These are phyloP conservation scores for Anoura caudifer DNA, from an alignment of 2,113 vertebrate genomes.

Conservation along the genomic window DNA sequence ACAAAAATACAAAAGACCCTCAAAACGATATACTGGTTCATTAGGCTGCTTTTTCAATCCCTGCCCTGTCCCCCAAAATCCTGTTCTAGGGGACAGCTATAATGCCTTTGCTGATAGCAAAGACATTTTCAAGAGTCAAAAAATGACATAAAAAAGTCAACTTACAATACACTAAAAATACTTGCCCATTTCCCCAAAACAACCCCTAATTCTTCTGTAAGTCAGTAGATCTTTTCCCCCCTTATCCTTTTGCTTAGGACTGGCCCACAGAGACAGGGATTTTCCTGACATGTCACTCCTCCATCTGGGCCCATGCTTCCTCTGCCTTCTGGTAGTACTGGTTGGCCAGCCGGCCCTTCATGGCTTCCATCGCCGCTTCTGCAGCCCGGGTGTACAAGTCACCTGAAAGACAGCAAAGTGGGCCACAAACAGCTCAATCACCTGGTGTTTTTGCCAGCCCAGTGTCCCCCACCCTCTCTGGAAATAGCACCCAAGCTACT, in stretches of 20 bases:
- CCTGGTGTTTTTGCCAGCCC: not conserved
- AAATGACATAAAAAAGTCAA: slow-evolving; percentile 47
- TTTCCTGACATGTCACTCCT: slow-evolving; percentile 79
- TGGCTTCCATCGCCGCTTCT: slow-evolving; percentile 93
- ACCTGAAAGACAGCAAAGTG: slow-evolving; percentile 78
- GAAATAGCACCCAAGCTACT: not conserved
- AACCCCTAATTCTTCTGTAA: not conserved
- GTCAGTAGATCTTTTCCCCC: slow-evolving; percentile 2
- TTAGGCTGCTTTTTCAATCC: not conserved
- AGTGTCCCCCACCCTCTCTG: no score
- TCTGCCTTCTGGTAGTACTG: slow-evolving; percentile 97
- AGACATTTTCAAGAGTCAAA: slow-evolving; percentile 60
- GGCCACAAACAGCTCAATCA: not conserved
- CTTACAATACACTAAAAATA: slow-evolving; percentile 72
- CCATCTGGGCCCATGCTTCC: slow-evolving; percentile 93
- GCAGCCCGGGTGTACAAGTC: slow-evolving; percentile 96
- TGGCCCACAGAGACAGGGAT: not conserved
- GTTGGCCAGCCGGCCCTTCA: slow-evolving; percentile 96
- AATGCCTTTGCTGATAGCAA: slow-evolving; percentile 30
- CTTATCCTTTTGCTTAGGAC: not conserved
- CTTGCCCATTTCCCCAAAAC: not conserved
- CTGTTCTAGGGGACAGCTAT: not conserved
- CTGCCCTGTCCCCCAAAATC: not conserved
- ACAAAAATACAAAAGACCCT: slow-evolving; percentile 18
- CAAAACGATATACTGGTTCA: not conserved